Base-by-base conservation (phyloP, 2,888 invertebrate genomes). In the Onchidella celtica region DNA sequence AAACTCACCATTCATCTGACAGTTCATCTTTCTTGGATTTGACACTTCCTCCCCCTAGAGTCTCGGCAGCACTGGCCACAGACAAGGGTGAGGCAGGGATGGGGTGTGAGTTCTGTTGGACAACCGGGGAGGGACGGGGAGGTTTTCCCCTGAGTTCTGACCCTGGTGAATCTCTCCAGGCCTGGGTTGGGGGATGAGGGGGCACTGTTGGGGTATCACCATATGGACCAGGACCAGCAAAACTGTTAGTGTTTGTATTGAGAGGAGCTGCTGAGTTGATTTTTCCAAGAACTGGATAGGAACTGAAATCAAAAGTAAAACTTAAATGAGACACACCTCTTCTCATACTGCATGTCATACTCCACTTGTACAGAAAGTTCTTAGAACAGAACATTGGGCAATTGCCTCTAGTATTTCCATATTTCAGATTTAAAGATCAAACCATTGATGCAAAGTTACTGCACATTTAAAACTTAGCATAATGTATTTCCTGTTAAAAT, bases 31-130 rank as follows among this genome's bases (percentile, higher is more conserved):
- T 80, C 76, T 81, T 81, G n/a, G 81, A 81, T 40, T 59, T 68
- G 24, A 76, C 63, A 36, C 75, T 75, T 29, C 81, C 74, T 17
- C 68, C 68, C 11, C 40, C 40, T 2, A 74, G n/a, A 11, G 80
- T 80, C 38, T 88, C 88, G 40, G 84, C 82, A 11, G 86, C 88
- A 75, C 89, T 90, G 9, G 86, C 84, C 0, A 88, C 79, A 21
- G 90, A 90, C 1, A 89, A 88, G 1, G 92, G 91, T 1, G 91
- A 89, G 1, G 89, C 86, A 14, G 89, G 89, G 0, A 87, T 85
- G 21, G 83, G 27, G 6, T 57, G 40, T 32, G 61, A 27, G 17
- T 38, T 21, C 14, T 32, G 1, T 29, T 3, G 65, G 1, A 27
- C 29, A n/a, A 32, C 27, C 0, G 32, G 38, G 2, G 36, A 27